Base-by-base conservation (phyloP, 2,888 invertebrate genomes). In the Reticulitermes lucifugus region DNA sequence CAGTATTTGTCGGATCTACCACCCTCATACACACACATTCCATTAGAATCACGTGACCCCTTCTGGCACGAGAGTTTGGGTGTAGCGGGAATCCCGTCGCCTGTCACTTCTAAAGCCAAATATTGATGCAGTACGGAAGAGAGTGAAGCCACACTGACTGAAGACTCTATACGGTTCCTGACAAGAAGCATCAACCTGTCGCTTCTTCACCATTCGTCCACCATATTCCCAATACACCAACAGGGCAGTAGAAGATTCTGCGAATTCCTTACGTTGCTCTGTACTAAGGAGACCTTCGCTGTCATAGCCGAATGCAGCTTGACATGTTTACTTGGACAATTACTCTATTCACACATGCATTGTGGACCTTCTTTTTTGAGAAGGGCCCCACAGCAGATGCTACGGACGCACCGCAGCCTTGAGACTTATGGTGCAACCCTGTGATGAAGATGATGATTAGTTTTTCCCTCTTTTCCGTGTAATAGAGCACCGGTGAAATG, bases 81-180 rank as follows among this genome's bases (percentile, higher is more conserved):
- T 4, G 12, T 46, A 29, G 4, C 46, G 77, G 77, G 46, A 77
- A 46, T n/a, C 46, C 77, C 77, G 22, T n/a, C 35, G 14, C 7
- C 41, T 46, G 7, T 41, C 73, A 35, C 73, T 73, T 35, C 6
- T 14, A 77, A 77, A 77, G 46, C 51, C 77, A 77, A 77, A 51
- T 46, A 77, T 51, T 77, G 77, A 46, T 46, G 46, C n/a, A 41
- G 73, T 4, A 46, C n/a, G 9, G 43, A 46, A 46, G 51, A 77
- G 46, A 46, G 51, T 65, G 70, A n/a, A 70, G 60, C 81, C 70
- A 46, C 81, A 81, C 9, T n/a, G 60, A 70, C 81, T 70, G 41
- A 81, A 41, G 81, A 70, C 65, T 81, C 60, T 80, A 60, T 80
- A 80, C 35, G 80, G 55, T 35, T 35, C 70, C 81, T 21, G 25